These are phyloP conservation scores for Eulacestoma nigropectus DNA, from an alignment of 2,113 vertebrate species.

Conservation along the genomic window DNA sequence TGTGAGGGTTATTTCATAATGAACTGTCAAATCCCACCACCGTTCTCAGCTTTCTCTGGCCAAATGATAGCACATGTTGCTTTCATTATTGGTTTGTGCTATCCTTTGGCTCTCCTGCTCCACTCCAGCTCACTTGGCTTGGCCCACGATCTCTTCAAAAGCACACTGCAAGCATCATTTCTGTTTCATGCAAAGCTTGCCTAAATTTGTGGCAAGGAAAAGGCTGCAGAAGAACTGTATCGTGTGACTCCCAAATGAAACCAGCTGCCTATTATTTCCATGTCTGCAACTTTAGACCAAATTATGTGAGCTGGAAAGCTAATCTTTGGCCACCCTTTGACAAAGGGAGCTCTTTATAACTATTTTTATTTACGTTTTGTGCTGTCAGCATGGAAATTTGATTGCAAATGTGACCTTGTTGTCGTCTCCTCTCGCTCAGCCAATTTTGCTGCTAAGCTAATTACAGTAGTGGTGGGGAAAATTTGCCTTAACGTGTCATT, in stretches of 20 bases:
- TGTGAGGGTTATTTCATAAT: background rate
- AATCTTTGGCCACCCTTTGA: background rate
- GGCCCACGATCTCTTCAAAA: background rate
- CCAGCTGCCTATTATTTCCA: slow-evolving; percentile 13
- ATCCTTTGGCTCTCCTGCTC: background rate
- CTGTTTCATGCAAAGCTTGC: background rate
- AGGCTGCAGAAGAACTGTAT: background rate
- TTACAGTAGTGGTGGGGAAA: background rate
- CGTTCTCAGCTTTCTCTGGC: background rate
- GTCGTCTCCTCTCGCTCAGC: fast-evolving
- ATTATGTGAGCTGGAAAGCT: background rate
- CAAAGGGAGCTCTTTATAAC: background rate
- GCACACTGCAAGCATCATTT: background rate
- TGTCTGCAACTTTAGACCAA: background rate
- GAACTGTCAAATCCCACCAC: background rate
- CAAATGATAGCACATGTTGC: background rate
- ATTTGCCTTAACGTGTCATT: background rate
- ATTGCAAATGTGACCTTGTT: background rate
- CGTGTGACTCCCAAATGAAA: background rate
- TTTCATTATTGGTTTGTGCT: slow-evolving; percentile 9
- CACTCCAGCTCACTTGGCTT: background rate
- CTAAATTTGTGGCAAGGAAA: background rate
- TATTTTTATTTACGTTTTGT: background rate
- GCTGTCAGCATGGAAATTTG: background rate
- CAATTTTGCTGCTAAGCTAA: background rate